Percentiles rank a stretch among this genome's conserved stretches.
Conservation (phyloP, 1,140 invertebrate species). For the Chironomus tepperi region DNA sequence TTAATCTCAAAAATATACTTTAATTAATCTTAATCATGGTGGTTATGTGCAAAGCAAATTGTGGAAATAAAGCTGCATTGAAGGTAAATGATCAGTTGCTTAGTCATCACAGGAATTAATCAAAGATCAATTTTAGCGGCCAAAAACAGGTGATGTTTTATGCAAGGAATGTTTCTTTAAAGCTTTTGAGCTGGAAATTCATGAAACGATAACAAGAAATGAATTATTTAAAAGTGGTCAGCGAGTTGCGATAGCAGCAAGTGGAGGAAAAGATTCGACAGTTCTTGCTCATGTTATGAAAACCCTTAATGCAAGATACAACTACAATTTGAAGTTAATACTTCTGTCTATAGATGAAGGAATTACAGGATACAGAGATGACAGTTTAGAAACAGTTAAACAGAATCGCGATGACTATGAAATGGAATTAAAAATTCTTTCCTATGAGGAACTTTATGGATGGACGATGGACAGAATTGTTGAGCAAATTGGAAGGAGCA, state of each 20-base stretch:
- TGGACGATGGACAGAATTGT: slow-evolving; percentile 99
- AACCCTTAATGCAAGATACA: slow-evolving; percentile 79
- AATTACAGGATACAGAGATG: slow-evolving; percentile 96
- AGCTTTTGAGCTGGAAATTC: slow-evolving; percentile 94
- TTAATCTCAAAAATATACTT: no score
- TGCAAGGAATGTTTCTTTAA: slow-evolving; percentile 94
- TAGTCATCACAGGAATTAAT: not conserved
- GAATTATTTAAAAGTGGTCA: slow-evolving; percentile 79
- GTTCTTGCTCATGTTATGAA: slow-evolving; percentile 93
- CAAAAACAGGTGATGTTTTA: slow-evolving; percentile 82
- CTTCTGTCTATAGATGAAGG: slow-evolving; percentile 98
- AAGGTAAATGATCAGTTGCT: slow-evolving; percentile 46
- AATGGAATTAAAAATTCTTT: slow-evolving; percentile 91
- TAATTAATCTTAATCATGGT: slow-evolving; percentile 47
- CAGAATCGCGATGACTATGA: slow-evolving; percentile 88
- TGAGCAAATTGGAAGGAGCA: slow-evolving; percentile 85
- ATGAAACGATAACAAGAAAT: slow-evolving; percentile 82
- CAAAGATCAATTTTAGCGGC: slow-evolving; percentile 51
- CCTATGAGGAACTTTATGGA: slow-evolving; percentile 97
- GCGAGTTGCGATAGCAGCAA: slow-evolving; percentile 90
- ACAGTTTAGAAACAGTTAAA: slow-evolving; percentile 95
- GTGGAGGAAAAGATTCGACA: slow-evolving; percentile 98
- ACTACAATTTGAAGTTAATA: slow-evolving; percentile 86
- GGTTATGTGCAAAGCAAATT: slow-evolving; percentile 53
- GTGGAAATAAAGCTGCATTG: slow-evolving; percentile 60